Evolutionary conservation across 1,140 invertebrate species (phyloP), one percentile per base, ranked within the genome.

Genomic region (Eufriesea mexicana): DNA sequence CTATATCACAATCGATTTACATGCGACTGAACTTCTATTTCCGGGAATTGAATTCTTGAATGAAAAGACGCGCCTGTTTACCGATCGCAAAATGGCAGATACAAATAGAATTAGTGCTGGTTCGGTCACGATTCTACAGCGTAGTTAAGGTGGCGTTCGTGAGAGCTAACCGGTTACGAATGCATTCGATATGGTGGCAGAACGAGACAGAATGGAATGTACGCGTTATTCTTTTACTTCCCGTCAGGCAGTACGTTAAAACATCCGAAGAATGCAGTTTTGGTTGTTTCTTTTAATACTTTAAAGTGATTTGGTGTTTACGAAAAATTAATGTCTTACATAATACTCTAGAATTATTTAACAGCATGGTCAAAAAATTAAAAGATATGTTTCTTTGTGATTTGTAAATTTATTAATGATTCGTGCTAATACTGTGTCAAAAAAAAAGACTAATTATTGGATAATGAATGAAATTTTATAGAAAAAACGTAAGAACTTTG

Each of bases 81-180:
- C 72, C 68, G 79, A 83, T 84, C 66, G 71, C 84, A 89, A 89
- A 87, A 87, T 86, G 86, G 85, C 85, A 85, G 77, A 80, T 72
- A 59, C n/a, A 62, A 73, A 88, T 66, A 84, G 16, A 73, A 12
- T 28, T 16, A 62, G 14, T 55, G 23, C 12, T 42, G 2, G 47
- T 62, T 79, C 77, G 20, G 42, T 72, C 67, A 47, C 70, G 16
- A 10, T 74, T 35, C 45, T 49, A 75, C 71, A 23, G 61, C 61
- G 23, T 18, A 74, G 10, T 45, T 45, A 14, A 81, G 79, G 71
- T 67, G 71, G 71, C 71, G 78, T 79, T 71, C 57, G 18, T 23
- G 35, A 67, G 57, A 74, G 9, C 28, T 45, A 67, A 66, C 18
- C 49, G 62, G 75, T 67, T 76, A 76, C 47, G 47, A 49, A 25